These are phyloP conservation scores for Atherinomorus stipes DNA, from an alignment of 2,113 vertebrate species.

Conservation along the genomic window DNA sequence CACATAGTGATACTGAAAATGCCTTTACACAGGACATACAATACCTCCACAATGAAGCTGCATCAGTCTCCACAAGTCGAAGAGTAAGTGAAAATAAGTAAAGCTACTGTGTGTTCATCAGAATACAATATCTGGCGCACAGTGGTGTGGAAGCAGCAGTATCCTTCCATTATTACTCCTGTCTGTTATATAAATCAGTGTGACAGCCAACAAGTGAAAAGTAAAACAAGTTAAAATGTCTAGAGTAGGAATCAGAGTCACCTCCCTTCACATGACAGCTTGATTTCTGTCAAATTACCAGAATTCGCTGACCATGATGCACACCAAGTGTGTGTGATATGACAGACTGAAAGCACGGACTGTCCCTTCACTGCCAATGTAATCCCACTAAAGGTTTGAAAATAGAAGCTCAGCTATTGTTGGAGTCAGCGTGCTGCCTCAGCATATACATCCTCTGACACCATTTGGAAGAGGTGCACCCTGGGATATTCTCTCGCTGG, in stretches of 20 bases:
- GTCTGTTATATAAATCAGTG: conserved; percentile 7
- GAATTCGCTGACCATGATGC: conserved; percentile 22
- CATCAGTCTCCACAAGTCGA: too few species aligned
- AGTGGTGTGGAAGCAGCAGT: neutral
- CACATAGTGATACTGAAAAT: too few species aligned
- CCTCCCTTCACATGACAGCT: conserved; percentile 30
- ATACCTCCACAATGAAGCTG: too few species aligned
- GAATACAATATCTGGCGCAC: too few species aligned
- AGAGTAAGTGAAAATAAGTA: too few species aligned
- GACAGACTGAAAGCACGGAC: conserved; percentile 44
- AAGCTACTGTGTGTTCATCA: too few species aligned
- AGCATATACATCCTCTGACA: conserved; percentile 68
- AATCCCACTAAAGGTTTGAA: conserved; percentile 64
- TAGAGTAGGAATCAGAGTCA: conserved; percentile 16
- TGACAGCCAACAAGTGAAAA: conserved; percentile 1
- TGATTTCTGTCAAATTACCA: conserved; percentile 56
- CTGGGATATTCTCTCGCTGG: conserved; percentile 71
- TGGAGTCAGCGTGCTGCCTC: conserved; percentile 66
- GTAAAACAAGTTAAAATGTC: conserved; percentile 35
- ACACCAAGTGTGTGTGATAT: conserved; percentile 37
- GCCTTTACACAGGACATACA: too few species aligned
- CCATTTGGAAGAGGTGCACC: conserved; percentile 71
- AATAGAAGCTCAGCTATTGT: conserved; percentile 67
- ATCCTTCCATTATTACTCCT: neutral
- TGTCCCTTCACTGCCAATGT: conserved; percentile 52